These are phyloP conservation scores for Gonioctena quinquepunctata DNA, from an alignment of 1,140 invertebrate species.

Conservation along the genomic window DNA sequence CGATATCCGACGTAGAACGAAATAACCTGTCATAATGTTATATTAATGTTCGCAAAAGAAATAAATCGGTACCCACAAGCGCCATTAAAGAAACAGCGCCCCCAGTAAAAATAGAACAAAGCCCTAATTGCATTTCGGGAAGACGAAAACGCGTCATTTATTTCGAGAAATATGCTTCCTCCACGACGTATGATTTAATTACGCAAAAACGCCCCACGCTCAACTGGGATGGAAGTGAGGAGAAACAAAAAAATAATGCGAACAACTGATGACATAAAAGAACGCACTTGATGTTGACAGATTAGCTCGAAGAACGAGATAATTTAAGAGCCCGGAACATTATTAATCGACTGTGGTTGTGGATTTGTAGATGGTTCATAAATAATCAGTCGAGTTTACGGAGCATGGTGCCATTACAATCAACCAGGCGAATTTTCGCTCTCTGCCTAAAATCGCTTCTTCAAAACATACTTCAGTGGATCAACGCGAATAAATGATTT, in stretches of 20 bases:
- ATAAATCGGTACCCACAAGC: no score
- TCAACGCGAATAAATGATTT: no score
- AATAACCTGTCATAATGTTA: no score
- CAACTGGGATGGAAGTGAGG: background rate
- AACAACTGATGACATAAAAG: background rate
- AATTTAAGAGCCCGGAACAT: conserved; percentile 7
- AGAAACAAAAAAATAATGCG: background rate
- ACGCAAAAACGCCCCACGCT: background rate
- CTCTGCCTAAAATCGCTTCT: no score
- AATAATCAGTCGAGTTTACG: conserved; percentile 13
- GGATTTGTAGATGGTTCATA: background rate
- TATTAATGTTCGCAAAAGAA: no score
- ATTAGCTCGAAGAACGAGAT: conserved; percentile 17
- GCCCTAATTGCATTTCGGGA: background rate
- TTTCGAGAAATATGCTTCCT: background rate
- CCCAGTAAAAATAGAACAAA: background rate
- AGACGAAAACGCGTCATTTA: background rate
- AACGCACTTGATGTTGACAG: conserved; percentile 4
- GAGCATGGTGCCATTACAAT: background rate
- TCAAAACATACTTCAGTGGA: no score
- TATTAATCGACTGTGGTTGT: conserved; percentile 19
- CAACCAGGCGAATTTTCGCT: background rate
- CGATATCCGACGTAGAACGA: no score
- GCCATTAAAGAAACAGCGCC: background rate
- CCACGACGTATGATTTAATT: background rate